Percentiles rank a stretch among this genome's conserved stretches.
Evolutionary conservation across 2,888 invertebrate genomes (phyloP).

Genomic region (Listrodromus nycthemerus): DNA sequence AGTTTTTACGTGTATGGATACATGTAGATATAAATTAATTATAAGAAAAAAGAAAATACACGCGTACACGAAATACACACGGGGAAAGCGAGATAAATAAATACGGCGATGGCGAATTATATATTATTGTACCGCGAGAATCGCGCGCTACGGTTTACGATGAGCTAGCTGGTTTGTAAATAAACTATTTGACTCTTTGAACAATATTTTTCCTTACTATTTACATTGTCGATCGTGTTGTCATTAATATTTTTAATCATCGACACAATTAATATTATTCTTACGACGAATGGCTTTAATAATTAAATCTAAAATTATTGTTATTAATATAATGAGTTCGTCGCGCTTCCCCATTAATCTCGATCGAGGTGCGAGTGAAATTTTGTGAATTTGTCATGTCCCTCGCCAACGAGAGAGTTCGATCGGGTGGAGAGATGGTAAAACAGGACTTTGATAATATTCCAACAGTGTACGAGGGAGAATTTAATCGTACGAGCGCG

Average conservation of each 20-base stretch:
- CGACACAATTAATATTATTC: not conserved
- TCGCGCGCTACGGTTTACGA: slow-evolving; percentile 82
- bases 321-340: not conserved
- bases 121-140: slow-evolving; percentile 80
- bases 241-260: not conserved
- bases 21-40: slow-evolving; percentile 44
- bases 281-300: not conserved
- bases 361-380: not conserved
- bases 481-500: not conserved
- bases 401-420: not conserved
- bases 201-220: slow-evolving; percentile 44
- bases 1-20: slow-evolving; percentile 55
- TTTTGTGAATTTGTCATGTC: not conserved
- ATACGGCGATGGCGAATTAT: slow-evolving; percentile 69
- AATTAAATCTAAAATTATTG: slow-evolving; percentile 5
- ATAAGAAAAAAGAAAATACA: slow-evolving; percentile 13
- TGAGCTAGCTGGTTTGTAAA: slow-evolving; percentile 84
- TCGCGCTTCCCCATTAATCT: not conserved
- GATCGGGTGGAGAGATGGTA: not conserved
- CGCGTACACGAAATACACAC: slow-evolving; percentile 37
- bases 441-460: not conserved
- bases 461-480: not conserved
- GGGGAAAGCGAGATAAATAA: slow-evolving; percentile 54
- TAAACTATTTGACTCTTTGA: slow-evolving; percentile 84
- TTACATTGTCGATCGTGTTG: not conserved